These are phyloP conservation scores for Drosophila neocordata DNA, from an alignment of 1,140 invertebrate genomes.

Conservation along the genomic window DNA sequence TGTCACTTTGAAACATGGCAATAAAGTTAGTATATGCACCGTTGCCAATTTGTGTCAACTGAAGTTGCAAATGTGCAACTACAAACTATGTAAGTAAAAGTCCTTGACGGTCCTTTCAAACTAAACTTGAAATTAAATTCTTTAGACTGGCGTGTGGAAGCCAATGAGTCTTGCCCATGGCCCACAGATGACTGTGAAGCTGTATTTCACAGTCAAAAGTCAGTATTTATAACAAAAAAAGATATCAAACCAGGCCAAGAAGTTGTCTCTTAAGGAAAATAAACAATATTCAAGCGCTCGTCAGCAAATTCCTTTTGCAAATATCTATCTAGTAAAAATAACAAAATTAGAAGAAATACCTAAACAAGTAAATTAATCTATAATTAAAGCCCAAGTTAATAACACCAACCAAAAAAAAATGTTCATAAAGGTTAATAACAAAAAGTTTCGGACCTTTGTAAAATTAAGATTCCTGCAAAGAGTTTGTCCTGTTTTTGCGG, in stretches of 20 bases:
- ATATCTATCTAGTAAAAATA: no score
- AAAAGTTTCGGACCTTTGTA: no score
- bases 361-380: no score
- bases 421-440: no score
- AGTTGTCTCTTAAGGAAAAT: no score
- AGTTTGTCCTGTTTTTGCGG: no score
- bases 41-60: conserved; percentile 29
- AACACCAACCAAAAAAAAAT: no score
- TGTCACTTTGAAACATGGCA: not conserved
- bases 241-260: not conserved
- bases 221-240: not conserved
- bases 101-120: not conserved
- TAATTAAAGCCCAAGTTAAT: no score
- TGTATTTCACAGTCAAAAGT: not conserved
- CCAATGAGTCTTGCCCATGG: not conserved
- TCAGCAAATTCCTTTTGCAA: no score
- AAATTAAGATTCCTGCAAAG: no score
- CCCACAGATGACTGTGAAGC: not conserved
- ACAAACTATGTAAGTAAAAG: conserved; percentile 18
- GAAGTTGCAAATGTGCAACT: not conserved
- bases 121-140: not conserved
- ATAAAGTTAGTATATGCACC: conserved; percentile 1
- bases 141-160: conserved; percentile 15
- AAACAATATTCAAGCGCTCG: no score
- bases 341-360: no score